These are phyloP conservation scores for Fragum sueziense DNA, from an alignment of 2,888 invertebrate genomes.

Conservation along the genomic window DNA sequence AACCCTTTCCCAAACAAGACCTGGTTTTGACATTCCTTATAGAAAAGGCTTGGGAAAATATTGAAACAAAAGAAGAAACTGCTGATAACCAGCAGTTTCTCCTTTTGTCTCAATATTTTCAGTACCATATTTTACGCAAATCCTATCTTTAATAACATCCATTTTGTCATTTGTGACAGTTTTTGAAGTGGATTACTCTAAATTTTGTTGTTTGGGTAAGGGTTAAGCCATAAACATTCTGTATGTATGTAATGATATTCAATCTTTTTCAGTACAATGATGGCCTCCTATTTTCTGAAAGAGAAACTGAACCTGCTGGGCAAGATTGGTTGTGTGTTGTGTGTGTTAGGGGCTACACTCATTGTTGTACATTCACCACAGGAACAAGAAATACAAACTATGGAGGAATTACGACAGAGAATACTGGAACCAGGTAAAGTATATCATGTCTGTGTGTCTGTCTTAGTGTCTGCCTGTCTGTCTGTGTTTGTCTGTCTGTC, in stretches of 20 bases:
- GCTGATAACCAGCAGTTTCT: too few relatives aligned
- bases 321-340: slow-evolving; percentile 95
- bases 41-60: too few relatives aligned
- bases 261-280: slow-evolving; percentile 88
- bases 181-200: background rate
- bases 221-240: background rate
- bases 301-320: slow-evolving; percentile 95
- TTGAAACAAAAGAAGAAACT: too few relatives aligned
- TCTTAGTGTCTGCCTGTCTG: too few relatives aligned
- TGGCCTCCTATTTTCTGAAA: slow-evolving; percentile 93
- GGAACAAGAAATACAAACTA: slow-evolving; percentile 91
- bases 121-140: too few relatives aligned
- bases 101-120: too few relatives aligned
- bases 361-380: slow-evolving; percentile 98
- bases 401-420: slow-evolving; percentile 89
- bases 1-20: too few relatives aligned
- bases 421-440: slow-evolving; percentile 87
- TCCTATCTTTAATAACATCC: too few relatives aligned
- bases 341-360: slow-evolving; percentile 94
- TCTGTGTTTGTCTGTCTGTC: too few relatives aligned
- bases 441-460: too few relatives aligned
- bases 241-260: background rate
- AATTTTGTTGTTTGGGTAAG: background rate
- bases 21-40: too few relatives aligned
- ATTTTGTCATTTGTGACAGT: too few relatives aligned